Conservation (phyloP, 2,113 vertebrate species). For the Syrmaticus mikado region DNA sequence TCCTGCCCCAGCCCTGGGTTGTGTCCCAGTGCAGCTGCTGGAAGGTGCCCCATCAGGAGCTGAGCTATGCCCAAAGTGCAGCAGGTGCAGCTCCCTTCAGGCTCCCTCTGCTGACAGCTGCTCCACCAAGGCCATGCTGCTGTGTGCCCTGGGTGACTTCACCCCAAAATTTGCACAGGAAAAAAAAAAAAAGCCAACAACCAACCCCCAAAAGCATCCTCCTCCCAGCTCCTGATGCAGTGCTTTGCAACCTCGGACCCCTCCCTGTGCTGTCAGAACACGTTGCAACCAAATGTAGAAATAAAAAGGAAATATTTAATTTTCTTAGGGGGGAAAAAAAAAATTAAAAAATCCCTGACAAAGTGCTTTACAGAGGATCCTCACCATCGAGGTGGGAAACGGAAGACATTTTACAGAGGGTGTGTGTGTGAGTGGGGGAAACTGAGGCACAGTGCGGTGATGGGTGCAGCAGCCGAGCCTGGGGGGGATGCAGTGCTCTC, state of each 20-base stretch:
- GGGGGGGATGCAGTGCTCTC: not conserved
- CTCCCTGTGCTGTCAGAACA: rapidly evolving
- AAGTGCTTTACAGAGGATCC: not conserved
- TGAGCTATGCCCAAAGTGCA: rapidly evolving
- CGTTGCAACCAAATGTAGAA: not conserved
- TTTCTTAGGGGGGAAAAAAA: not conserved
- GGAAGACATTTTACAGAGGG: not conserved
- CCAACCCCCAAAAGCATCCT: not conserved
- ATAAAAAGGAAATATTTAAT: conserved; percentile 43
- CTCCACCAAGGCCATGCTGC: rapidly evolving
- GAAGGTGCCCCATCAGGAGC: rapidly evolving
- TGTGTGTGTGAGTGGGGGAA: not conserved
- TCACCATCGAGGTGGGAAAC: rapidly evolving
- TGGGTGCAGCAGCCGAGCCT: not conserved
- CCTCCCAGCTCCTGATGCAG: not conserved
- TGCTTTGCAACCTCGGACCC: not conserved
- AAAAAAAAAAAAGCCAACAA: too few species aligned
- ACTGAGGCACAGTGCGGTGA: not conserved
- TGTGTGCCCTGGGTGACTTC: not conserved
- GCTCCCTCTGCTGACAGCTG: not conserved
- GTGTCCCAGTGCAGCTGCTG: rapidly evolving
- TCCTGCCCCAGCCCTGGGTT: too few species aligned
- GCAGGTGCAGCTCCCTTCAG: not conserved
- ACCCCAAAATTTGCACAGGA: not conserved
- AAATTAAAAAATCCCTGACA: not conserved